phyloP scores from a whole-genome alignment of 1,140 invertebrate genomes.

The Scylla paramamosain region DNA sequence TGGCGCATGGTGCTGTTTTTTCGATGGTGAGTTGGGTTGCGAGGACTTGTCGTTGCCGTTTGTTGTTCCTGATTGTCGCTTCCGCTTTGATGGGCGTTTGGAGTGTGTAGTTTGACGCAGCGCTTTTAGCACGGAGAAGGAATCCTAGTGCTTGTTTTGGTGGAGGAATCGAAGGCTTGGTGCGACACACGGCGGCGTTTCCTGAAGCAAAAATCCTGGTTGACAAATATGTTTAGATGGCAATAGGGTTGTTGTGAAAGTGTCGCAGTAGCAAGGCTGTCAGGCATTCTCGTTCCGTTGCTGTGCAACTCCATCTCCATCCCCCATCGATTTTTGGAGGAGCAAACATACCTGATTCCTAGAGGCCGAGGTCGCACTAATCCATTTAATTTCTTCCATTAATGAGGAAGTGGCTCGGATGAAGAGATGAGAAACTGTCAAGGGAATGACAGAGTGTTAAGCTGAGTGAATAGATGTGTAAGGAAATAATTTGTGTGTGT shows the following conservation, averaged over 20 bases:
- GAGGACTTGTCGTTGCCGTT: background rate
- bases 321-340: background rate
- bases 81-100: background rate
- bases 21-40: background rate
- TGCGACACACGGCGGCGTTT: too few relatives aligned
- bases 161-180: too few relatives aligned
- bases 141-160: too few relatives aligned
- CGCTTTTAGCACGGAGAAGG: too few relatives aligned
- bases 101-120: too few relatives aligned
- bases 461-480: background rate
- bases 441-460: background rate
- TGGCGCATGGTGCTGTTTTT: background rate
- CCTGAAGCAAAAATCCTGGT: too few relatives aligned
- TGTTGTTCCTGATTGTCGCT: background rate
- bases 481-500: background rate
- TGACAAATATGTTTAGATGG: too few relatives aligned
- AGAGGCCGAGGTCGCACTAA: background rate
- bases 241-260: background rate
- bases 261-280: background rate
- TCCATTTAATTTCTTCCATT: background rate
- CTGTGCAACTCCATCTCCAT: background rate
- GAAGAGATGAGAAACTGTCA: background rate
- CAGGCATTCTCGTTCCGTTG: background rate
- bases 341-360: conserved; percentile 22
- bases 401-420: background rate